phyloP scores from a whole-genome alignment of 2,797 vertebrate species.

The Phaenicophaeus curvirostris region DNA sequence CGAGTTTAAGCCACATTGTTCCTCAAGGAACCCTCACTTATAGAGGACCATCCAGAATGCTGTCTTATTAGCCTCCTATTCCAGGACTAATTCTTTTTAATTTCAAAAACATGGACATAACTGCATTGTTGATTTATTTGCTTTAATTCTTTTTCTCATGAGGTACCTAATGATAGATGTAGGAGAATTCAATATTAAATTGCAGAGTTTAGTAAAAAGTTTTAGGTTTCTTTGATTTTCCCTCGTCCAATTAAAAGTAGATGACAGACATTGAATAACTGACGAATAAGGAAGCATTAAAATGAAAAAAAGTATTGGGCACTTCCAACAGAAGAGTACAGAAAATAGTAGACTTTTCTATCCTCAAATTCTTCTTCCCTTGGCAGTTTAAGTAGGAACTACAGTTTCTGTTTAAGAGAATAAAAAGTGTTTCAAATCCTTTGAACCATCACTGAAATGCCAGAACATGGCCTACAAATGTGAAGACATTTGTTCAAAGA shows the following conservation, averaged over 20 bases:
- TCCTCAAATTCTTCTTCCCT: not conserved
- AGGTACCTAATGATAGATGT: not conserved
- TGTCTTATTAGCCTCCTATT: not conserved
- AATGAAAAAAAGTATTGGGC: not conserved
- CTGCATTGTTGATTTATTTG: not conserved
- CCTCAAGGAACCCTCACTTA: not conserved
- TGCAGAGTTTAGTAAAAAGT: not conserved
- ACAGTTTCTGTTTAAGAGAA: not conserved
- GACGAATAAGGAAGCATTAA: not conserved
- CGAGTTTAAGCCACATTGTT: not conserved
- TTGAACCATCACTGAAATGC: not conserved
- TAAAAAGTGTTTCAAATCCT: not conserved
- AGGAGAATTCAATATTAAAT: not conserved
- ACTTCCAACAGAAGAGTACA: not conserved
- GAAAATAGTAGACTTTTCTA: not conserved
- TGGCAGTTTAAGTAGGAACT: not conserved
- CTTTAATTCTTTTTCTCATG: not conserved
- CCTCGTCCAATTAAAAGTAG: not conserved
- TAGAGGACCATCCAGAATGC: not conserved
- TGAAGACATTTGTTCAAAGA: not conserved
- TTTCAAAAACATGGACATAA: not conserved
- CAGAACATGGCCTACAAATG: not conserved
- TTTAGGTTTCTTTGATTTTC: conserved; percentile 11
- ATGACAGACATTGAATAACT: not conserved
- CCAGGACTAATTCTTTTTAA: not conserved